Percentiles rank a stretch among this genome's conserved stretches.
Conservation (phyloP, 2,888 invertebrate species). For the Muscina levida region DNA sequence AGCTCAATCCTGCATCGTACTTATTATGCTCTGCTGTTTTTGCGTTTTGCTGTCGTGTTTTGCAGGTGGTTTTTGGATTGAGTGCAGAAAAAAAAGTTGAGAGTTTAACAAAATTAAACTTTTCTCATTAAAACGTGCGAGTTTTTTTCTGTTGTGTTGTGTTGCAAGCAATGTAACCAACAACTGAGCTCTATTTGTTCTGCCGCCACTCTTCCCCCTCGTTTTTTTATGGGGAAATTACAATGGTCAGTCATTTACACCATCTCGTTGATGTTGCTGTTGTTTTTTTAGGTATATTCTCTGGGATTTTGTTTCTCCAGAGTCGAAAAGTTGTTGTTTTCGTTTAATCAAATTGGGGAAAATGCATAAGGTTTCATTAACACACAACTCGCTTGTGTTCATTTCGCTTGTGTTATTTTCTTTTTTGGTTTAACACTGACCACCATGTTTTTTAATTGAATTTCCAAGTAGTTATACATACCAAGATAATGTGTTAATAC, state of each 20-base stretch:
- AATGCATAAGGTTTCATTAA: slow-evolving; percentile 22
- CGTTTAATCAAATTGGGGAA: slow-evolving; percentile 27
- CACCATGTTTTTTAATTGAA: slow-evolving; percentile 16
- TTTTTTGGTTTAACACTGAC: no score
- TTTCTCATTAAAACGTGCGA: slow-evolving; percentile 78
- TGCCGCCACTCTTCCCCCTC: neutral
- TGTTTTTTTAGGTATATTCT: slow-evolving; percentile 24
- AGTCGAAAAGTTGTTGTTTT: neutral
- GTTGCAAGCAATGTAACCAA: neutral
- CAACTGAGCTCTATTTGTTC: neutral
- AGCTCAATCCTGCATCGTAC: neutral
- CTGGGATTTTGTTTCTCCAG: neutral
- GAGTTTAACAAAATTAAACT: slow-evolving; percentile 78
- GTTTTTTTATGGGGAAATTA: slow-evolving; percentile 32
- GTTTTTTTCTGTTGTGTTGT: slow-evolving; percentile 65
- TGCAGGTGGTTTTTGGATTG: slow-evolving; percentile 52
- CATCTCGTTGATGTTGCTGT: slow-evolving; percentile 26
- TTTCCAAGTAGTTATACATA: slow-evolving; percentile 7
- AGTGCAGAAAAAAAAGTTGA: slow-evolving; percentile 68
- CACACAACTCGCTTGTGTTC: neutral
- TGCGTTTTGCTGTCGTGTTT: slow-evolving; percentile 47
- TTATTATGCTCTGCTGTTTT: slow-evolving; percentile 18
- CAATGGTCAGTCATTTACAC: slow-evolving; percentile 51
- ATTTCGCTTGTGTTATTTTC: no score
- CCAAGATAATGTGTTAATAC: slow-evolving; percentile 73